These are phyloP conservation scores for Callopanchax toddi DNA, from an alignment of 2,113 vertebrate species.

Conservation along the genomic window DNA sequence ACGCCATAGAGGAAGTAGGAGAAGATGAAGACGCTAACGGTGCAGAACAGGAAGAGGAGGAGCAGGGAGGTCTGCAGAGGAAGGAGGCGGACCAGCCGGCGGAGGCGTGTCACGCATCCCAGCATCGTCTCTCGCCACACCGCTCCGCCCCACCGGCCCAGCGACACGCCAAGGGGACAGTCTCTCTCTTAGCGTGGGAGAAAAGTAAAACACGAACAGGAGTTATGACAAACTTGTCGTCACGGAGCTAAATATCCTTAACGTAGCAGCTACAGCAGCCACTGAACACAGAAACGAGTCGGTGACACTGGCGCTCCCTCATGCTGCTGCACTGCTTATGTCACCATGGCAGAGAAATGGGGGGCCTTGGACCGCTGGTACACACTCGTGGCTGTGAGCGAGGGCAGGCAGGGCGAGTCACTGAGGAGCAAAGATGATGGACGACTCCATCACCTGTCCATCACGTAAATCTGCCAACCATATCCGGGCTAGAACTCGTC, in stretches of 20 bases:
- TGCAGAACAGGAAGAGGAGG: slow-evolving; percentile 94
- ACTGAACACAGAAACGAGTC: slow-evolving; percentile 69
- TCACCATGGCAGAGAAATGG: slow-evolving; percentile 94
- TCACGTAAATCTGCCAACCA: slow-evolving; percentile 63
- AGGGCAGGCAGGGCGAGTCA: slow-evolving; percentile 69
- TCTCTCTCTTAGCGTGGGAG: slow-evolving; percentile 38
- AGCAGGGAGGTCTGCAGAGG: slow-evolving; percentile 93
- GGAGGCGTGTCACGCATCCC: slow-evolving; percentile 84
- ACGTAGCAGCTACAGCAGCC: slow-evolving; percentile 69
- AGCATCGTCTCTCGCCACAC: slow-evolving; percentile 79
- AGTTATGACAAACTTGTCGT: slow-evolving; percentile 35
- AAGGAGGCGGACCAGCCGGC: slow-evolving; percentile 92
- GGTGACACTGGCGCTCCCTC: slow-evolving; percentile 75
- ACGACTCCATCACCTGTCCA: slow-evolving; percentile 76
- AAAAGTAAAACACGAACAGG: slow-evolving; percentile 11
- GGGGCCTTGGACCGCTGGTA: slow-evolving; percentile 62
- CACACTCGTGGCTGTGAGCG: slow-evolving; percentile 58
- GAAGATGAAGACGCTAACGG: slow-evolving; percentile 94
- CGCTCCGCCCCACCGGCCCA: slow-evolving; percentile 62
- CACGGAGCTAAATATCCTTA: slow-evolving; percentile 27
- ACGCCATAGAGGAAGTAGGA: slow-evolving; percentile 99
- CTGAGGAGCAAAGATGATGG: slow-evolving; percentile 57
- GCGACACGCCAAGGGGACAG: slow-evolving; percentile 64
- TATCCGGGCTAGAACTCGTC: slow-evolving; percentile 40
- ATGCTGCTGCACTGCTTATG: slow-evolving; percentile 85